Evolutionary conservation across 2,888 invertebrate genomes (phyloP).

Genomic region (Pachycephus smyrnensis): DNA sequence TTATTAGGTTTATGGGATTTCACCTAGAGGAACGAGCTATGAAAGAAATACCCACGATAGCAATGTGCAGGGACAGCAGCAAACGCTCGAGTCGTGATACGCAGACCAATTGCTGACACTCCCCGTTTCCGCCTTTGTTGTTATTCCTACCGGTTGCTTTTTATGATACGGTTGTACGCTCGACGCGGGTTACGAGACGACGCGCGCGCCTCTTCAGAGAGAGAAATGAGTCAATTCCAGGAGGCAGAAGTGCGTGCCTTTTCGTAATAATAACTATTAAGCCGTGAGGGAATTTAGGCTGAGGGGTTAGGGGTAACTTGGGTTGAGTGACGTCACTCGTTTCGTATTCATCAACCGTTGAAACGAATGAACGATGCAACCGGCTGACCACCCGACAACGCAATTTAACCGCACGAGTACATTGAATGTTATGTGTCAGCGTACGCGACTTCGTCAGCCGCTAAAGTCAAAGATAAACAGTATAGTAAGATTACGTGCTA

Average conservation of each 20-base stretch:
- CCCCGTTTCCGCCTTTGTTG: constrained; percentile 38
- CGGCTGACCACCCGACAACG: not conserved
- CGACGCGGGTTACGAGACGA: not conserved
- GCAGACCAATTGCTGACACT: constrained; percentile 51
- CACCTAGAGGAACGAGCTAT: not conserved
- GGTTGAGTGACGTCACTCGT: constrained; percentile 52
- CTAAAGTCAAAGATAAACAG: not conserved
- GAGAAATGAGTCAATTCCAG: not conserved
- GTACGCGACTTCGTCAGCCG: not conserved
- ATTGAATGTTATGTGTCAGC: not conserved
- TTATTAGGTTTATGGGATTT: not conserved
- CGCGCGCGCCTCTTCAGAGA: not conserved
- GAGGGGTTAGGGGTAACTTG: constrained; percentile 13
- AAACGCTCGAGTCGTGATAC: constrained; percentile 3
- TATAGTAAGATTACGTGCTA: not conserved
- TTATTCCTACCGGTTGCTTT: not conserved
- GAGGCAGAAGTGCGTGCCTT: constrained; percentile 59
- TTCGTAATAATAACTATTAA: constrained; percentile 61
- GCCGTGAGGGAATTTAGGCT: constrained; percentile 58
- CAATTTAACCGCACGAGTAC: not conserved
- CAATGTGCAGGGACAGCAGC: not conserved
- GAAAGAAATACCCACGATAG: not conserved
- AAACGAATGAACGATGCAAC: not conserved
- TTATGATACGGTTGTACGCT: constrained; percentile 6
- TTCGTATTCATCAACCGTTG: constrained; percentile 22